Conservation (phyloP, 2,888 invertebrate species). For the Dendrolimus pini region DNA sequence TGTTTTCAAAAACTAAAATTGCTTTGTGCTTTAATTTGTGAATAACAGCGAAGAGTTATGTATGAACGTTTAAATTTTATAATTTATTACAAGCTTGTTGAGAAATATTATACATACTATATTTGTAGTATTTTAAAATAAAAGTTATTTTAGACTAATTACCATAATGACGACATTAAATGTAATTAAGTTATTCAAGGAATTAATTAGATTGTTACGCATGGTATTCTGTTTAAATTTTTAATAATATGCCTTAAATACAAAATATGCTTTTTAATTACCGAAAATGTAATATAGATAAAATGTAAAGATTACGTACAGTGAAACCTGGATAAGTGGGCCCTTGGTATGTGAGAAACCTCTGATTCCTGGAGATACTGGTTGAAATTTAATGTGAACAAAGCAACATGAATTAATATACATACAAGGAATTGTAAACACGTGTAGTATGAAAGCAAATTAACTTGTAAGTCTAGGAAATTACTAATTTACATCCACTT, state of each 20-base stretch:
- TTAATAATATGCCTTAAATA: no score
- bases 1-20: neutral
- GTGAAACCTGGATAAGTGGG: no score
- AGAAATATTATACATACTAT: neutral
- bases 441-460: conserved; percentile 21
- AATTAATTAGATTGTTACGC: neutral
- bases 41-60: conserved; percentile 1
- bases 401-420: no score
- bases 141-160: neutral
- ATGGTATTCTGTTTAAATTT: neutral
- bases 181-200: neutral
- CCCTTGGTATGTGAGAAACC: no score
- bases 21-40: neutral
- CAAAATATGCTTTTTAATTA: no score
- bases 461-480: conserved; percentile 43
- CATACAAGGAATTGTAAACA: no score
- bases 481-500: conserved; percentile 51
- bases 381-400: no score
- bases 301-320: no score
- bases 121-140: neutral
- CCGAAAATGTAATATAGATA: no score
- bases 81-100: neutral
- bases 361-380: no score
- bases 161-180: neutral
- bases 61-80: neutral